phyloP scores from a whole-genome alignment of 1,140 invertebrate species.

The Patella vulgata region DNA sequence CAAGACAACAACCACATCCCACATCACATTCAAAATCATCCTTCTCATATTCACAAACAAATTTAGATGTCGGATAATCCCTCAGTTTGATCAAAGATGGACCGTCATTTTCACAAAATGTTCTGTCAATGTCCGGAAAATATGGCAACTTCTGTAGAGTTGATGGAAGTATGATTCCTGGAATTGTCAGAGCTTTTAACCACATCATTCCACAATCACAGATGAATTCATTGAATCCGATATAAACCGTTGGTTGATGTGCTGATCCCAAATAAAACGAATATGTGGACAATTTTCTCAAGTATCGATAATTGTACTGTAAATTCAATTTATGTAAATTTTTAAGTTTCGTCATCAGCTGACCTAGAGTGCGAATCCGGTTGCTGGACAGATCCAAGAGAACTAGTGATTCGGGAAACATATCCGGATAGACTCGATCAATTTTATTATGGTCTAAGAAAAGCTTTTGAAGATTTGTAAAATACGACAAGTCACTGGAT shows the following conservation, averaged over 20 bases:
- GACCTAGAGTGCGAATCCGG: conserved; percentile 8
- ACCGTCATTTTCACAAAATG: conserved; percentile 15
- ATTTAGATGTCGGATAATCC: conserved; percentile 30
- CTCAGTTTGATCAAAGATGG: conserved; percentile 10
- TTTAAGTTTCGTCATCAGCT: conserved; percentile 14
- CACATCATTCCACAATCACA: conserved; percentile 46
- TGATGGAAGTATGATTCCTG: background rate
- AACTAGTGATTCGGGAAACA: conserved; percentile 14
- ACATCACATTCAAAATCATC: conserved; percentile 8
- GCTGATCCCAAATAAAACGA: conserved; percentile 2
- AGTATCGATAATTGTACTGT: conserved; percentile 19
- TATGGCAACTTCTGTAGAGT: conserved; percentile 3
- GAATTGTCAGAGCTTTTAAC: conserved; percentile 23
- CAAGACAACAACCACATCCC: conserved; percentile 38
- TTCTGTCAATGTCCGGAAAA: conserved; percentile 18
- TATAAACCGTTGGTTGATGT: conserved; percentile 26
- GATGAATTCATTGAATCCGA: conserved; percentile 33
- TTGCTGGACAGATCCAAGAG: conserved; percentile 27
- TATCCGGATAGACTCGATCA: conserved; percentile 6
- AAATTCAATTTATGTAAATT: conserved; percentile 17
- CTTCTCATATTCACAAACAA: conserved; percentile 33
- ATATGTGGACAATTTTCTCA: conserved; percentile 12
- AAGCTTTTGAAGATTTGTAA: background rate
- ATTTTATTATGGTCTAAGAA: conserved; percentile 19
- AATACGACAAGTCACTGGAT: background rate